These are phyloP conservation scores for Arion vulgaris DNA, from an alignment of 1,140 invertebrate species.

Conservation along the genomic window DNA sequence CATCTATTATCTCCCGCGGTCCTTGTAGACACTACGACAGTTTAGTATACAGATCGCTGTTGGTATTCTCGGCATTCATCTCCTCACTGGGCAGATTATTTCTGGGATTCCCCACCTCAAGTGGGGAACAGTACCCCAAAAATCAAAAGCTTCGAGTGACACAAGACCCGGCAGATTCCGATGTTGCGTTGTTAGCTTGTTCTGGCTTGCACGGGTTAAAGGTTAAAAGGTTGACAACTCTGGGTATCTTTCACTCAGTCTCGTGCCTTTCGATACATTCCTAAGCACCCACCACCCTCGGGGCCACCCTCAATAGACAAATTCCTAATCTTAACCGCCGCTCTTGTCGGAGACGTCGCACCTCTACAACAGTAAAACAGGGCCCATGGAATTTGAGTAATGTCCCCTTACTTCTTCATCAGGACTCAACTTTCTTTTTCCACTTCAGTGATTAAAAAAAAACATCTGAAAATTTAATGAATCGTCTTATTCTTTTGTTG, in stretches of 20 bases:
- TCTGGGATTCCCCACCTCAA: not conserved
- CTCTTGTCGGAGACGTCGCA: no score
- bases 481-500: no score
- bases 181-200: not conserved
- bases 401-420: no score
- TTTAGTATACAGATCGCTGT: not conserved
- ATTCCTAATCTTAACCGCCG: no score
- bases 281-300: not conserved
- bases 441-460: no score
- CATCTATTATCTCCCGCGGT: not conserved
- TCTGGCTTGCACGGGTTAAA: not conserved
- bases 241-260: not conserved
- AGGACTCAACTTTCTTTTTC: no score
- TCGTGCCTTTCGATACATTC: not conserved
- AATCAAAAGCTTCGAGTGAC: not conserved
- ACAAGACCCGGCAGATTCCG: not conserved
- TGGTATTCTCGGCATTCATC: not conserved
- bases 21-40: not conserved
- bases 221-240: not conserved
- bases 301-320: no score
- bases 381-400: no score
- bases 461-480: no score
- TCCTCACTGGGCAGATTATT: not conserved
- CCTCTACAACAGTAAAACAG: no score
- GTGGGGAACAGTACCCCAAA: not conserved